Evolutionary conservation across 2,113 vertebrate species (phyloP).

Genomic region (Hirundichthys speculiger): DNA sequence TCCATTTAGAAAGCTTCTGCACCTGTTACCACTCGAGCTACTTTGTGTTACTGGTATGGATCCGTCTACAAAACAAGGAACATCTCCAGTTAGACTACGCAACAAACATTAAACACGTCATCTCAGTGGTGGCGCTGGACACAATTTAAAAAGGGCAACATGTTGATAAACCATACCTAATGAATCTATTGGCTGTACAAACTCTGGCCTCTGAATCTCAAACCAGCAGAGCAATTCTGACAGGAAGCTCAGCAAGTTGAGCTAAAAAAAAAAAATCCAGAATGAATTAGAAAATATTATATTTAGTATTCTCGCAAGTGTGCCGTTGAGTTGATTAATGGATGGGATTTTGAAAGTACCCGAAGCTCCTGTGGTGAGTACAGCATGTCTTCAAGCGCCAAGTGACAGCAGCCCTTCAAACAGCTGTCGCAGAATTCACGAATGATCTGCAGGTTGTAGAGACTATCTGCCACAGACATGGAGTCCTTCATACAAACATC

Average conservation of each 20-base stretch:
- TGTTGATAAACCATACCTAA: constrained; percentile 68
- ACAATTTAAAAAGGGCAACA: not conserved
- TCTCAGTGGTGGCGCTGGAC: not conserved
- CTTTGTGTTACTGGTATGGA: constrained; percentile 67
- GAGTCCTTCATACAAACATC: constrained; percentile 86
- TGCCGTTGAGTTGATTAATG: not conserved
- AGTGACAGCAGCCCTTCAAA: constrained; percentile 86
- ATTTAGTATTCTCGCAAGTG: not conserved
- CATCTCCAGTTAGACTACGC: not conserved
- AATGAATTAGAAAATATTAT: not conserved
- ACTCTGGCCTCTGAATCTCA: constrained; percentile 88
- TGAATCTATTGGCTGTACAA: constrained; percentile 84
- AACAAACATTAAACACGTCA: not conserved
- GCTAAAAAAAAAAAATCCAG: constrained; percentile 64
- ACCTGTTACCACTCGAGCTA: constrained; percentile 74
- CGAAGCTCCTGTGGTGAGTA: constrained; percentile 85
- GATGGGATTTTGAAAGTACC: constrained; percentile 69
- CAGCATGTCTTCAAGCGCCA: constrained; percentile 87
- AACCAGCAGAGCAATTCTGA: constrained; percentile 90
- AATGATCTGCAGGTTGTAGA: constrained; percentile 91
- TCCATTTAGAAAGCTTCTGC: constrained; percentile 13
- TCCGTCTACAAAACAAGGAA: constrained; percentile 68
- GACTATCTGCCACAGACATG: constrained; percentile 87
- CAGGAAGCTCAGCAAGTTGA: constrained; percentile 87
- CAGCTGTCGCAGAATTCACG: constrained; percentile 88